Evolutionary conservation across 2,888 invertebrate species (phyloP).

Genomic region (Aplocera efformata): DNA sequence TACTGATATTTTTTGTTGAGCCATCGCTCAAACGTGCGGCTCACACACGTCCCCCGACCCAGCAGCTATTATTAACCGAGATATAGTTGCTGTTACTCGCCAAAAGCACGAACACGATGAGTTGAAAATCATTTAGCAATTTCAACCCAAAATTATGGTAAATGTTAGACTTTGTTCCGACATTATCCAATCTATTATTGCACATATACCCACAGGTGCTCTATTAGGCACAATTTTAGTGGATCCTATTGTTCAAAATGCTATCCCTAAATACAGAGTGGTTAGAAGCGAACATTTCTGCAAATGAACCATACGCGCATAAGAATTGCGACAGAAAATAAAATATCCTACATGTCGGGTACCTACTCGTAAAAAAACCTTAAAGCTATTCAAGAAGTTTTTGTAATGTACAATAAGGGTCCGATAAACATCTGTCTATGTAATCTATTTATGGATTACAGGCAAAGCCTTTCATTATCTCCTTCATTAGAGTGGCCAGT

Average conservation of each 20-base stretch:
- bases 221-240: conserved; percentile 30
- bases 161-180: conserved; percentile 47
- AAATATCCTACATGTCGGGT: no score
- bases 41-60: conserved; percentile 57
- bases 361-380: no score
- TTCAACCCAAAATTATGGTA: conserved; percentile 57
- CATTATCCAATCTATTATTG: conserved; percentile 53
- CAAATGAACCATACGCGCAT: no score
- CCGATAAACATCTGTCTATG: no score
- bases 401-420: no score
- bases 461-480: no score
- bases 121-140: conserved; percentile 55
- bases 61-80: conserved; percentile 52
- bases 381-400: no score
- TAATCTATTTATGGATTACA: no score
- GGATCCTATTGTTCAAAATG: conserved; percentile 12
- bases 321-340: no score
- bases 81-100: conserved; percentile 42
- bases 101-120: conserved; percentile 52
- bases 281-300: conserved; percentile 5
- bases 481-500: no score
- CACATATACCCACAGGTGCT: conserved; percentile 44
- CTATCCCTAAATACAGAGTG: conserved; percentile 12
- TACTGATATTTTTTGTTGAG: conserved; percentile 67
- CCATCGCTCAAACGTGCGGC: conserved; percentile 66